Evolutionary conservation across 2,113 vertebrate genomes (phyloP).

Genomic region (Urocynchramus pylzowi): DNA sequence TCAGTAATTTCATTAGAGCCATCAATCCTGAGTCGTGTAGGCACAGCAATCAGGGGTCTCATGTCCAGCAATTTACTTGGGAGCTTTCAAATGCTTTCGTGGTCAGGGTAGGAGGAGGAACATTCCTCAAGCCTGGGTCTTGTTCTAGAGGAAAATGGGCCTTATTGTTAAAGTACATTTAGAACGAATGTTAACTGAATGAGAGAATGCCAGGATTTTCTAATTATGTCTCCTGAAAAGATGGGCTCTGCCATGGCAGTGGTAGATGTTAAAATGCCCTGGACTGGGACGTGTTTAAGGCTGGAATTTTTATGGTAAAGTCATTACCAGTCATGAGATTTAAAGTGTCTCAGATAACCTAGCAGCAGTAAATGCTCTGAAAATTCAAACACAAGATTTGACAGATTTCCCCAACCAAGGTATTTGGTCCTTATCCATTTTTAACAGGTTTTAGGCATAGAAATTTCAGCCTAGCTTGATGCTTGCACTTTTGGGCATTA

Average conservation of each 20-base stretch:
- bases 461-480: background rate
- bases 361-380: background rate
- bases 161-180: conserved; percentile 47
- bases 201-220: conserved; percentile 54
- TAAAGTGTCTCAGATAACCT: background rate
- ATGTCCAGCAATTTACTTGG: conserved; percentile 42
- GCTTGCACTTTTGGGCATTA: conserved; percentile 22
- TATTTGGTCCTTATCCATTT: conserved; percentile 16
- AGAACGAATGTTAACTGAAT: conserved; percentile 40
- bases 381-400: background rate
- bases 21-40: conserved; percentile 30
- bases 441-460: background rate
- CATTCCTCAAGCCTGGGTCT: conserved; percentile 43
- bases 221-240: background rate
- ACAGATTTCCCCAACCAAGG: background rate
- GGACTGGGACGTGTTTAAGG: background rate
- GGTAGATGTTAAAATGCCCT: background rate
- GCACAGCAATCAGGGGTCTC: conserved; percentile 32
- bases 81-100: conserved; percentile 53
- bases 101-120: conserved; percentile 50
- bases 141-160: conserved; percentile 56
- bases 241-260: background rate
- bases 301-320: background rate
- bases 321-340: background rate
- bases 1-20: conserved; percentile 62